Conservation (phyloP, 1,140 invertebrate genomes). For the Drosophila sulfurigaster region DNA sequence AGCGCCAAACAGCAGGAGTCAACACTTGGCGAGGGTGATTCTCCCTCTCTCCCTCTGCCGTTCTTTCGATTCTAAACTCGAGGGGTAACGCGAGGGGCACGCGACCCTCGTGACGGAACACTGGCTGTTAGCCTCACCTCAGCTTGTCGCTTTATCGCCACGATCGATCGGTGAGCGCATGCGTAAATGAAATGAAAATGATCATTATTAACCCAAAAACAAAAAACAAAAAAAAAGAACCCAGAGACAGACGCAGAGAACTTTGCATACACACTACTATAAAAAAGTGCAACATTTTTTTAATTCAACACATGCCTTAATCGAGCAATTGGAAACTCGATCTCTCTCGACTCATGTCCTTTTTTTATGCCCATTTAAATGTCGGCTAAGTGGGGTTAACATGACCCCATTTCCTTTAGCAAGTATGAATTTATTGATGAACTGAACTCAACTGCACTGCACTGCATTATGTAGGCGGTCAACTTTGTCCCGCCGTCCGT, state of each 20-base stretch:
- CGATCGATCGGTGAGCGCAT: conserved; percentile 66
- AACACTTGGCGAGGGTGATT: conserved; percentile 69
- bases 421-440: conserved; percentile 43
- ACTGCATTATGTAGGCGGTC: conserved; percentile 19
- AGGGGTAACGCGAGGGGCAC: conserved; percentile 30
- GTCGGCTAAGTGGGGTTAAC: conserved; percentile 70
- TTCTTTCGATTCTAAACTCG: conserved; percentile 22
- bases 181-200: conserved; percentile 83
- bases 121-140: conserved; percentile 34
- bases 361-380: conserved; percentile 59
- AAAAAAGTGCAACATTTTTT: conserved; percentile 78
- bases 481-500: background rate
- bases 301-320: conserved; percentile 80
- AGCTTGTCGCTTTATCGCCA: conserved; percentile 58
- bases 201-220: conserved; percentile 69
- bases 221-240: background rate
- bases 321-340: conserved; percentile 70
- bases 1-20: conserved; percentile 80
- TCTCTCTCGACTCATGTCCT: conserved; percentile 53
- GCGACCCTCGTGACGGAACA: conserved; percentile 33
- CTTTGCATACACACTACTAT: conserved; percentile 23
- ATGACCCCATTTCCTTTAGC: conserved; percentile 17
- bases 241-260: background rate
- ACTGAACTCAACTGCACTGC: conserved; percentile 25
- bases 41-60: background rate